Conservation (phyloP, 2,888 invertebrate genomes). For the Drosophila mimica region DNA sequence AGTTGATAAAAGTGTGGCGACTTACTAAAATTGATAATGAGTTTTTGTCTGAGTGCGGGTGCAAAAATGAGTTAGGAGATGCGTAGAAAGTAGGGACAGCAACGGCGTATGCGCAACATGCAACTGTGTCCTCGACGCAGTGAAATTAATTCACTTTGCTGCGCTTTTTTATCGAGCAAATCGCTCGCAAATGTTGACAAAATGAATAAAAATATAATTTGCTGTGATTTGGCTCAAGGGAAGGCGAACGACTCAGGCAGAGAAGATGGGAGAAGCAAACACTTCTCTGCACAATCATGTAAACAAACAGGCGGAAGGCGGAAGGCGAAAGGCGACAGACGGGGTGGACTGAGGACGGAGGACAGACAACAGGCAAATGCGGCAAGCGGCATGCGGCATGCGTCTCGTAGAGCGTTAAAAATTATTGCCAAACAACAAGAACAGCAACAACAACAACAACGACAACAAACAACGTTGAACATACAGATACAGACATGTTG, state of each 20-base stretch:
- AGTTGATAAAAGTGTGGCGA: neutral
- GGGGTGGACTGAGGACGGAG: neutral
- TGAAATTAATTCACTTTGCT: slow-evolving; percentile 75
- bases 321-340: slow-evolving; percentile 33
- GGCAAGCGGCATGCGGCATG: slow-evolving; percentile 65
- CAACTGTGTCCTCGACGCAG: slow-evolving; percentile 36
- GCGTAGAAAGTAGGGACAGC: neutral
- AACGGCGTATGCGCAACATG: slow-evolving; percentile 59
- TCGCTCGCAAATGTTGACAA: slow-evolving; percentile 74
- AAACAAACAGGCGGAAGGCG: slow-evolving; percentile 65
- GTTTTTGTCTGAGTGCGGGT: neutral
- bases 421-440: slow-evolving; percentile 62
- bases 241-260: slow-evolving; percentile 51
- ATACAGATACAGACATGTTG: slow-evolving; percentile 64
- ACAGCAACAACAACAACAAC: slow-evolving; percentile 23
- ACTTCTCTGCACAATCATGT: slow-evolving; percentile 75
- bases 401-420: slow-evolving; percentile 59
- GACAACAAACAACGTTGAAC: slow-evolving; percentile 38
- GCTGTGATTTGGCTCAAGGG: slow-evolving; percentile 73
- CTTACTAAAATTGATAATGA: neutral
- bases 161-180: slow-evolving; percentile 69
- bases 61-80: neutral
- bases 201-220: slow-evolving; percentile 78
- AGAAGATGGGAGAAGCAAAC: slow-evolving; percentile 44
- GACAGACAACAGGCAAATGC: slow-evolving; percentile 57